These are phyloP conservation scores for Tokudaia tokunoshimensis DNA, from an alignment of 2,797 vertebrate species.

Conservation along the genomic window DNA sequence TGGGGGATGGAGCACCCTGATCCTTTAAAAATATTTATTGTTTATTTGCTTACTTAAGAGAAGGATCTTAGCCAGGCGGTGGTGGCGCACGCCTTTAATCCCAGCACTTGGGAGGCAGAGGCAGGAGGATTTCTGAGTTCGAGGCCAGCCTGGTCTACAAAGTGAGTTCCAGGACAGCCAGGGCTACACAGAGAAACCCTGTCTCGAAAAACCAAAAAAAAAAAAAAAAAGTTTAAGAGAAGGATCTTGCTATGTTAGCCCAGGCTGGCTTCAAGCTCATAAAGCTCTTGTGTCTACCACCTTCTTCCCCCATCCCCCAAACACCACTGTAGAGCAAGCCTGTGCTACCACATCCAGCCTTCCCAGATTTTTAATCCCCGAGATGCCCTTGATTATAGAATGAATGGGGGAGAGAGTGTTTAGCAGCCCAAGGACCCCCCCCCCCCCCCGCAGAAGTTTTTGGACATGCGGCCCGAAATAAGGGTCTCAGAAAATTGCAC, in stretches of 20 bases:
- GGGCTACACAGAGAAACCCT: too few relatives aligned
- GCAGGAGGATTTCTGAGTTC: too few relatives aligned
- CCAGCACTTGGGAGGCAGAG: too few relatives aligned
- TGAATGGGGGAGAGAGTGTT: neutral
- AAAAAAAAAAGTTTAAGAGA: too few relatives aligned
- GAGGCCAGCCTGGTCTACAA: too few relatives aligned
- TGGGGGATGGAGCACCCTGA: neutral
- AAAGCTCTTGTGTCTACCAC: neutral
- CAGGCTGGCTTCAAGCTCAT: neutral
- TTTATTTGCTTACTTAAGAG: neutral
- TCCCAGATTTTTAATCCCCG: neutral
- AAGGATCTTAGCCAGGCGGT: too few relatives aligned
- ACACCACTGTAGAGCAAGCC: neutral
- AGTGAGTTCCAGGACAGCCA: too few relatives aligned
- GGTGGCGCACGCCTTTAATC: too few relatives aligned
- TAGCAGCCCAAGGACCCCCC: neutral
- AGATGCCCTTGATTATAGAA: conserved; percentile 31
- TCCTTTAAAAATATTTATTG: neutral
- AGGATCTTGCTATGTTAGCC: neutral
- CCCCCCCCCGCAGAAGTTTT: neutral
- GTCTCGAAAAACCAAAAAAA: too few relatives aligned
- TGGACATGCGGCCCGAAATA: neutral
- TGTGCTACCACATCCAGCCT: neutral
- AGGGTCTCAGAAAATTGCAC: neutral
- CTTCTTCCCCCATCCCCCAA: accelerated